Evolutionary conservation across 2,888 invertebrate genomes (phyloP).

Genomic region (Phania funesta): DNA sequence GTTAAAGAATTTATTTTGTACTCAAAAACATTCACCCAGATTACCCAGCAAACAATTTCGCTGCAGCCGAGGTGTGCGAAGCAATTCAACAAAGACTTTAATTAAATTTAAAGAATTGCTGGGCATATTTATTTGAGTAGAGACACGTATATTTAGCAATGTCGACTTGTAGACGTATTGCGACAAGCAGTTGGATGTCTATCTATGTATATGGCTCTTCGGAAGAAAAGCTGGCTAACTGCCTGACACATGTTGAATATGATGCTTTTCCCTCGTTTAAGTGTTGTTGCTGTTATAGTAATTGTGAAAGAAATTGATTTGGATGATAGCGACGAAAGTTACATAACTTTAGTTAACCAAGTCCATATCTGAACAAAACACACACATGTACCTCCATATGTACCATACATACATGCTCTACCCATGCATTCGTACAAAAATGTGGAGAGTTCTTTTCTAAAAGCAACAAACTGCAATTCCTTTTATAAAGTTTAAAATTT

Average conservation of each 20-base stretch:
- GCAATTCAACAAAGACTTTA: not conserved
- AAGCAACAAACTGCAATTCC: not conserved
- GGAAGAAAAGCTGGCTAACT: constrained; percentile 12
- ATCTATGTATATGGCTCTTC: not conserved
- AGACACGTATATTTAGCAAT: constrained; percentile 19
- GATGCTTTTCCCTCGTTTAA: constrained; percentile 26
- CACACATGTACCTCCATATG: not conserved
- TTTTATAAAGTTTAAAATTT: constrained; percentile 4
- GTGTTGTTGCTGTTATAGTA: constrained; percentile 6
- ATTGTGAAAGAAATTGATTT: constrained; percentile 53
- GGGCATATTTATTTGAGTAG: not conserved
- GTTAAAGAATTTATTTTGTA: constrained; percentile 52
- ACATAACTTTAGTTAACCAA: constrained; percentile 36
- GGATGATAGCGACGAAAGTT: constrained; percentile 49
- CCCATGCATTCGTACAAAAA: not conserved
- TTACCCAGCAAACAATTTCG: constrained; percentile 36
- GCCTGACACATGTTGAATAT: constrained; percentile 61
- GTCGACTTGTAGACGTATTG: constrained; percentile 8
- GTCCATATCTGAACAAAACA: not conserved
- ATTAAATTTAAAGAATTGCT: not conserved
- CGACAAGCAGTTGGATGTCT: constrained; percentile 19
- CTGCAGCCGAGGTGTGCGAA: not conserved
- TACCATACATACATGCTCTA: no score
- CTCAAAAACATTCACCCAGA: not conserved
- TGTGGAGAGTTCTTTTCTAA: not conserved